phyloP scores from a whole-genome alignment of 1,140 invertebrate species.

The Hylaeus anthracinus region DNA sequence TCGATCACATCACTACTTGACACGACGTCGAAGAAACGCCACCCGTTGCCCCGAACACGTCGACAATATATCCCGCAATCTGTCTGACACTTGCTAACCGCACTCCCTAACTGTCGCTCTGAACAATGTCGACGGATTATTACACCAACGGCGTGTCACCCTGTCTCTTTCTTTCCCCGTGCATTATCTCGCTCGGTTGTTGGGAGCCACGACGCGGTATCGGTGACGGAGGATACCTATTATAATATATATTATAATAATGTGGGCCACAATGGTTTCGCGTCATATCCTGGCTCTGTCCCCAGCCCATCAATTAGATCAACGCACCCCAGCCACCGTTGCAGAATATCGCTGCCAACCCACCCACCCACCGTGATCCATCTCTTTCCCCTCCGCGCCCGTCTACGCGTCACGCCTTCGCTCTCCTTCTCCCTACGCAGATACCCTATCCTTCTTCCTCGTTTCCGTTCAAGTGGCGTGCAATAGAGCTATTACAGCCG shows the following conservation, averaged over 20 bases:
- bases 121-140: slow-evolving; percentile 66
- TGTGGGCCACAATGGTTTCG: slow-evolving; percentile 77
- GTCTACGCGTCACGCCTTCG: slow-evolving; percentile 27
- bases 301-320: slow-evolving; percentile 78
- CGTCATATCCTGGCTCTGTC: slow-evolving; percentile 78
- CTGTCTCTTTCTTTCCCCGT: slow-evolving; percentile 56
- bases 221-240: slow-evolving; percentile 52
- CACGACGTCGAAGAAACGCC: not conserved
- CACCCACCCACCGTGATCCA: slow-evolving; percentile 48
- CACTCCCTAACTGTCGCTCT: slow-evolving; percentile 57
- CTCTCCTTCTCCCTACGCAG: slow-evolving; percentile 25
- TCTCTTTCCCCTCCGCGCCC: slow-evolving; percentile 25
- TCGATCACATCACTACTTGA: not conserved
- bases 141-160: slow-evolving; percentile 50
- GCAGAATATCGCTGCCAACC: slow-evolving; percentile 62
- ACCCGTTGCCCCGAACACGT: not conserved
- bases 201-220: slow-evolving; percentile 34
- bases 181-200: slow-evolving; percentile 43
- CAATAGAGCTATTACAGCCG: slow-evolving; percentile 70
- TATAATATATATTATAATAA: slow-evolving; percentile 74
- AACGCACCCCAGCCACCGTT: slow-evolving; percentile 70
- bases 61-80: slow-evolving; percentile 39
- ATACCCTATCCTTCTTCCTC: slow-evolving; percentile 36
- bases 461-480: slow-evolving; percentile 67
- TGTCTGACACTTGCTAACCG: slow-evolving; percentile 55